Evolutionary conservation across 2,797 vertebrate genomes (phyloP).

Genomic region (Gymnoscopelus braueri): DNA sequence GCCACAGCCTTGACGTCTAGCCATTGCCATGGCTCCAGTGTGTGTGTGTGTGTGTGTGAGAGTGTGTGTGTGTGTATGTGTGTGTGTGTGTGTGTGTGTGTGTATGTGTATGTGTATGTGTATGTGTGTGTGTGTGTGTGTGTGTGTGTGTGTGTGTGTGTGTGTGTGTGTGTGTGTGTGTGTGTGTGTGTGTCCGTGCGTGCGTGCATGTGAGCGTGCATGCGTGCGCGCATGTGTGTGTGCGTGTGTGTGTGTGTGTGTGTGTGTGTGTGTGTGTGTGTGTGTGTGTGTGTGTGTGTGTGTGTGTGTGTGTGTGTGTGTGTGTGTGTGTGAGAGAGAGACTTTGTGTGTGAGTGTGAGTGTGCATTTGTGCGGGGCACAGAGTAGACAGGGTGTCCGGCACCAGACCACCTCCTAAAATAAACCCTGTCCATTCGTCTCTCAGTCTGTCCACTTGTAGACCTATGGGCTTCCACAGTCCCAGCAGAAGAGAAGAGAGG

Average conservation of each 20-base stretch:
- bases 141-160: slow-evolving; percentile 10
- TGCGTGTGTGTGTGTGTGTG: slow-evolving; percentile 1
- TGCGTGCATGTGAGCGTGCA: neutral
- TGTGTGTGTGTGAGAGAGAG: slow-evolving; percentile 38
- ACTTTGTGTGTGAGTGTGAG: slow-evolving; percentile 42
- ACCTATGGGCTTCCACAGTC: slow-evolving; percentile 69
- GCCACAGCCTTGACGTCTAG: slow-evolving; percentile 78
- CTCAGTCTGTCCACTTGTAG: slow-evolving; percentile 68
- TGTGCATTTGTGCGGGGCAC: slow-evolving; percentile 40
- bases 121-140: slow-evolving; percentile 44
- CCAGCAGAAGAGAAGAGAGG: slow-evolving; percentile 48
- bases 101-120: too few relatives aligned
- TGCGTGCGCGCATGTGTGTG: neutral
- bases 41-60: slow-evolving; percentile 37
- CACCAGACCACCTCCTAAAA: slow-evolving; percentile 89
- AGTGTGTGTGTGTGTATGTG: slow-evolving; percentile 41
- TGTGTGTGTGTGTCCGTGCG: slow-evolving; percentile 37
- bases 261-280: too few relatives aligned
- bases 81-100: too few relatives aligned
- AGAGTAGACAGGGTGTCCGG: slow-evolving; percentile 83
- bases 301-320: slow-evolving; percentile 5
- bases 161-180: slow-evolving; percentile 5
- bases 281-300: too few relatives aligned
- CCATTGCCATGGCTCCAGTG: slow-evolving; percentile 75
- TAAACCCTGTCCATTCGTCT: slow-evolving; percentile 77